Evolutionary conservation across 2,888 invertebrate genomes (phyloP), one percentile per base, ranked within the genome.

Genomic region (Apamea monoglypha): DNA sequence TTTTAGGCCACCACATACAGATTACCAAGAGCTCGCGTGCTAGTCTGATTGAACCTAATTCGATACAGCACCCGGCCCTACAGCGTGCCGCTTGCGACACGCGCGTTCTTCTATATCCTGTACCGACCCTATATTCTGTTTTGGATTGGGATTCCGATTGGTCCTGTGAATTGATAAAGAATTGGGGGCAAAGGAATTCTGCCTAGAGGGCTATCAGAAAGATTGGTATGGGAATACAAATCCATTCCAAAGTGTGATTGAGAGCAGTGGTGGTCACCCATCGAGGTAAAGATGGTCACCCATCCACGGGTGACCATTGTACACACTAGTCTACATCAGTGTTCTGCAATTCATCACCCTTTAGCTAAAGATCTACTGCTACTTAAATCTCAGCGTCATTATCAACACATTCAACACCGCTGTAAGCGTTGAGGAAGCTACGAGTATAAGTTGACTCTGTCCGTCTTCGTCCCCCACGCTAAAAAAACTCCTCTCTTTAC

Each of bases 41-140:
- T 87, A 40, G 81, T 73, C 84, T 91, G 91, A 92, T 92, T 92
- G 91, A 84, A 83, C 80, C 88, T 92, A 91, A 93, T 92, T 92
- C 87, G 87, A 92, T 89, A 87, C 89, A 74, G 69, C 78, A 69
- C 79, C 86, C 81, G 81, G 91, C 91, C 90, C 91, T 89, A 79
- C 81, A 50, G 56, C 53, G 70, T 56, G 56, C 32, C 40, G 64
- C 83, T 82, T 89, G 87, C 82, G 84, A 87, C 87, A 82, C 73
- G 47, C 80, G 72, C 66, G 80, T 82, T 82, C 76, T 68, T 75
- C 82, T 78, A 82, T 91, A 90, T 89, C 89, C 90, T 89, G 78
- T 75, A 32, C 68, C 84, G 72, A 72, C 56, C 16, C 68, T 81
- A 29, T 81, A 36, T 59, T 77, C 72, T 78, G 40, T 71, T 66